A percentile compares a stretch with the other conserved stretches of the same genome.
phyloP scores from a whole-genome alignment of 2,888 invertebrate species.

The Cecidostiba fungosa region DNA sequence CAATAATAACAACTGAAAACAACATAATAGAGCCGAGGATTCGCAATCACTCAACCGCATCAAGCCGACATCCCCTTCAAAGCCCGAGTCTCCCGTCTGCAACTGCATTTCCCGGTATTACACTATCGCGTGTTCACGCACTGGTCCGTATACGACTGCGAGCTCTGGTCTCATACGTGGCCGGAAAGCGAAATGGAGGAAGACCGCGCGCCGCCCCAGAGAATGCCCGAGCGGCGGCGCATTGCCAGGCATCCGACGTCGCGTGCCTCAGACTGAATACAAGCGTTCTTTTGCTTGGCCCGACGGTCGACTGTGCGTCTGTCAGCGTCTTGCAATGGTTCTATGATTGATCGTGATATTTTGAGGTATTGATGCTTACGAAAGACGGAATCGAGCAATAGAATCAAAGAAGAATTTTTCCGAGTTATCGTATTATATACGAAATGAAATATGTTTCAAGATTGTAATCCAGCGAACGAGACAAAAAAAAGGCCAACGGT shows the following conservation, averaged over 20 bases:
- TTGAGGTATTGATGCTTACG: no score
- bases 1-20: neutral
- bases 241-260: constrained; percentile 67
- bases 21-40: neutral
- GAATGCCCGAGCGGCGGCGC: constrained; percentile 46
- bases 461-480: neutral
- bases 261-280: constrained; percentile 1
- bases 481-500: neutral
- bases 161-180: constrained; percentile 69
- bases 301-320: neutral
- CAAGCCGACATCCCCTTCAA: neutral
- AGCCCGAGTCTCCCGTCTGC: neutral
- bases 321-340: neutral
- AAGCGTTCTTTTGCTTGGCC: neutral
- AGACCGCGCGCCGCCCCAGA: neutral
- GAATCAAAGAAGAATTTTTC: no score
- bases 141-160: constrained; percentile 17
- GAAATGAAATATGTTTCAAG: constrained; percentile 21
- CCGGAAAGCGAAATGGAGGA: constrained; percentile 70
- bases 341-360: neutral
- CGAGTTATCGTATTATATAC: no score
- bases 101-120: neutral
- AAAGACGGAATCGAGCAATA: neutral
- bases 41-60: neutral
- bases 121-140: neutral